These are phyloP conservation scores for Anthoptus insignis DNA, from an alignment of 2,888 invertebrate genomes.

Conservation along the genomic window DNA sequence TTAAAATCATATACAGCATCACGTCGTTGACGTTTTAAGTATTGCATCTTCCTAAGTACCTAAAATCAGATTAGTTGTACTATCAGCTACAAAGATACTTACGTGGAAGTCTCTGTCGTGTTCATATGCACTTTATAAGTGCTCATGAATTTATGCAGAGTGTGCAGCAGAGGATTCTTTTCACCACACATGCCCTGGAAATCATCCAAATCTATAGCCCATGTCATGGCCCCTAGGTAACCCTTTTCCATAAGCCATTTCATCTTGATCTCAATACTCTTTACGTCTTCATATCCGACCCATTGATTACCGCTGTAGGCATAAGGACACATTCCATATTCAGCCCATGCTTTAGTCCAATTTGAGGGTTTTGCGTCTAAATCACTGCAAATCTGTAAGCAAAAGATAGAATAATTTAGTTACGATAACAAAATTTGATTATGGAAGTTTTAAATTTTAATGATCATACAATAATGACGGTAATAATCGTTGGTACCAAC, in stretches of 20 bases:
- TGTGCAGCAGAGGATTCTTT: conserved; percentile 91
- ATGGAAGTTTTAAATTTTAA: too few species aligned
- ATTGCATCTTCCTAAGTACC: too few species aligned
- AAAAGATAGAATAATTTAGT: not conserved
- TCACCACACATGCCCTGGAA: too few species aligned
- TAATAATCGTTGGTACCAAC: too few species aligned
- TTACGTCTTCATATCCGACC: conserved; percentile 96
- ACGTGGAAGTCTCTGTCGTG: conserved; percentile 75
- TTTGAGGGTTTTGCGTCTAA: conserved; percentile 89
- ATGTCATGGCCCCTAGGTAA: conserved; percentile 95
- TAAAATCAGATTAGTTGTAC: too few species aligned
- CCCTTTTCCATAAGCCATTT: conserved; percentile 94
- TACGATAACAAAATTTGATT: too few species aligned
- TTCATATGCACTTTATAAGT: conserved; percentile 90
- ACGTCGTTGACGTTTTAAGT: too few species aligned
- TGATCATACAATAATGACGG: too few species aligned
- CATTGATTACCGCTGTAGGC: conserved; percentile 96
- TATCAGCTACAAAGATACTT: too few species aligned
- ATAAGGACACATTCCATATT: conserved; percentile 93
- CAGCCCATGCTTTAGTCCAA: conserved; percentile 96
- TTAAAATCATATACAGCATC: too few species aligned
- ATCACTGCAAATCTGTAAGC: conserved; percentile 92
- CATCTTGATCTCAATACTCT: conserved; percentile 96
- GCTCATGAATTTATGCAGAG: conserved; percentile 91
- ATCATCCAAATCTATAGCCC: conserved; percentile 98